phyloP scores from a whole-genome alignment of 35 echinoderm and acorn worm genomes.

The Acanthaster planci region DNA sequence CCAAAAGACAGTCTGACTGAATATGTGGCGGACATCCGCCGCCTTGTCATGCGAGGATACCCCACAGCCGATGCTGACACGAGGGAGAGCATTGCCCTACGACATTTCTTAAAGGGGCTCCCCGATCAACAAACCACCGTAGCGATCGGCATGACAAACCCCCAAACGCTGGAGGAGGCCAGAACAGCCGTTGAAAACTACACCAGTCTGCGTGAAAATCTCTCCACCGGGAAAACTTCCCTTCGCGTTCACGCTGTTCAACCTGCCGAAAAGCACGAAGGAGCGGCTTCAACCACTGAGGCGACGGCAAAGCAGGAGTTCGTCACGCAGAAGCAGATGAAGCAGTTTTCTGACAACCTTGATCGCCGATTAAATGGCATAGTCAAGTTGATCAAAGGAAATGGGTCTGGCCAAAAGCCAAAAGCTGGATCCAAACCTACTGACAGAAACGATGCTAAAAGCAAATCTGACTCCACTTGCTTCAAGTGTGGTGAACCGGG shows the following conservation, averaged over 20 bases:
- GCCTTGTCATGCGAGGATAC: constrained; percentile 43
- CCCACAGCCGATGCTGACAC: constrained; percentile 44
- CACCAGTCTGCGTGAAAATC: constrained; percentile 15
- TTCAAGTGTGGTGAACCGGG: constrained; percentile 27
- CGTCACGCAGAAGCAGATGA: neutral
- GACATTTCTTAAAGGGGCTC: constrained; percentile 46
- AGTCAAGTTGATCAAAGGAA: neutral
- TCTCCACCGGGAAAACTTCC: neutral
- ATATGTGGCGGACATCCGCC: constrained; percentile 44
- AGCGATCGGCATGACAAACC: constrained; percentile 46
- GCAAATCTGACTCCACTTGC: neutral
- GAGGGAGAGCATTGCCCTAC: constrained; percentile 34
- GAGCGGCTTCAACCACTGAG: neutral
- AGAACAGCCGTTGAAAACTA: constrained; percentile 10
- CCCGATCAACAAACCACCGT: constrained; percentile 47
- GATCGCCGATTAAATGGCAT: neutral
- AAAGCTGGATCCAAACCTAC: neutral
- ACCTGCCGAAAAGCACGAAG: too few relatives aligned
- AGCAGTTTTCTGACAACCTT: neutral
- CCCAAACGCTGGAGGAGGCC: constrained; percentile 39
- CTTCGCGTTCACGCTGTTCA: neutral
- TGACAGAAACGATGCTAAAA: neutral
- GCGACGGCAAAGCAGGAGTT: neutral
- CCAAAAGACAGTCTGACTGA: constrained; percentile 43
- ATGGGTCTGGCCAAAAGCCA: neutral